Base-by-base conservation (phyloP, 2,888 invertebrate genomes). In the Tenthredo distinguenda region DNA sequence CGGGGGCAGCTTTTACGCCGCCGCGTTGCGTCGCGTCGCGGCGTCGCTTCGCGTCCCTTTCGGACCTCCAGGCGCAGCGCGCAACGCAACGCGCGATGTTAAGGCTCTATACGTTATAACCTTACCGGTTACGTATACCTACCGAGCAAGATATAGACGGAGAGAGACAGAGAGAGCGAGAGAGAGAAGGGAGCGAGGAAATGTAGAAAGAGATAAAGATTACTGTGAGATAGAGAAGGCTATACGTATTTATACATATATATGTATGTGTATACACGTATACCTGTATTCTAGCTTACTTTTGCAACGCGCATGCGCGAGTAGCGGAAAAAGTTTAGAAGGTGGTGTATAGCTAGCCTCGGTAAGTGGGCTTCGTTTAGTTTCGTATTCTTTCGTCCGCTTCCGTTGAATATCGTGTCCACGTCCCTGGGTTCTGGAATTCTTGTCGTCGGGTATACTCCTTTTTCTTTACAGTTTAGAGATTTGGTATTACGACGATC, bases 1-100 rank as follows among this genome's bases (percentile, higher is more conserved):
- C 85, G 71, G 86, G 47, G 86, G 68, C 72, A 55, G 55, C 86
- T 47, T 83, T 47, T 65, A 86, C 87, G 68, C 83, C 85, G 81
- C 37, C 82, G 68, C 81, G 71, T 71, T 72, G 31, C 50, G 62
- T n/a, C 76, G 43, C 34, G 65, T 12, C 2, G 26, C 65, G 4
- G 65, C 68, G 68, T 34, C 18, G 68, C 10, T 34, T 31, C 31
- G 31, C 34, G 68, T 34, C 18, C 34, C 68, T 31, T 34, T 68
- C 34, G 55, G 55, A 55, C 55, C 55, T 55, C n/a, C 18, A 55
- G 55, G 55, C 55, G 55, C 65, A 31, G 65, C 65, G 65, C 65
- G 65, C 65, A 65, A 72, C 72, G 72, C 50, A 37, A 47, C 77
- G 43, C 47, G 47, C 50, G n/a, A 55, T n/a, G 55, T 55, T 55